These are phyloP conservation scores for Acipenser ruthenus DNA, from an alignment of 2,797 vertebrate genomes.

Conservation along the genomic window DNA sequence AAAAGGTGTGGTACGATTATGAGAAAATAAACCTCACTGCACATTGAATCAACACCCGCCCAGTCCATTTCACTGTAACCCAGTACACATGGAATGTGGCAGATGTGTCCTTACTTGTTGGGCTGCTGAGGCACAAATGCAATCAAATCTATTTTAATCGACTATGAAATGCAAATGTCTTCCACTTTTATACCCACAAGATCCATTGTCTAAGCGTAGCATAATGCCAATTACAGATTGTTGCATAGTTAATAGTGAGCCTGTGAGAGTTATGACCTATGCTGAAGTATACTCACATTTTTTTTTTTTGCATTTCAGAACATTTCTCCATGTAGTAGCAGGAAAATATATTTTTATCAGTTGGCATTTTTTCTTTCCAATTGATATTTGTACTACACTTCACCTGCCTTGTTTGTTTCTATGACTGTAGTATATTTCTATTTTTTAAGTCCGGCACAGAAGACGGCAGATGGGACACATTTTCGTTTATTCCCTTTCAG, in stretches of 20 bases:
- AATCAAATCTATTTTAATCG: constrained; percentile 57
- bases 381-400: no score
- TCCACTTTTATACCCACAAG: constrained; percentile 37
- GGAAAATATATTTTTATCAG: no score
- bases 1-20: no score
- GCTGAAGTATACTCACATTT: not conserved
- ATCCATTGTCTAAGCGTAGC: constrained; percentile 45
- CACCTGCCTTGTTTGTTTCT: no score
- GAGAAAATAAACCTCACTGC: no score
- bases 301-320: no score
- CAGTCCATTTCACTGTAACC: constrained; percentile 39
- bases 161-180: constrained; percentile 71
- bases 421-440: no score
- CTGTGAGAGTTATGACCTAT: constrained; percentile 16
- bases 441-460: no score
- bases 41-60: constrained; percentile 3
- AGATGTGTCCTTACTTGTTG: constrained; percentile 47
- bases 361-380: no score
- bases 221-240: constrained; percentile 50
- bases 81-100: constrained; percentile 26
- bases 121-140: constrained; percentile 41
- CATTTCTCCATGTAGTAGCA: no score
- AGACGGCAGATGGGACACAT: no score
- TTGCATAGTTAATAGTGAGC: constrained; percentile 46
- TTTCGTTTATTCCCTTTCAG: no score